Conservation (phyloP, 2,888 invertebrate species). For the Pocota personata region DNA sequence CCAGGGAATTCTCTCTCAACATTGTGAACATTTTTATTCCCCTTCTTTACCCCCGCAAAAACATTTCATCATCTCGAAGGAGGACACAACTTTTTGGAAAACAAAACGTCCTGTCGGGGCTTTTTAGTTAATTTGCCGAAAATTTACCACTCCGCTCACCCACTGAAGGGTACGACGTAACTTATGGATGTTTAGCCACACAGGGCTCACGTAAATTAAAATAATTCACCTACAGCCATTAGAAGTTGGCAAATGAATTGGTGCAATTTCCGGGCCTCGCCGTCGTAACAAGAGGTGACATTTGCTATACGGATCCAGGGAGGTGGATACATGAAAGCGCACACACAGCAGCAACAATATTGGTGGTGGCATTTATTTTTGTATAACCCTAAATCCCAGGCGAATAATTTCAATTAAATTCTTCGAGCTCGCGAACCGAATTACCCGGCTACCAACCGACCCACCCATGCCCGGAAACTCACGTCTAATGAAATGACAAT, state of each 20-base stretch:
- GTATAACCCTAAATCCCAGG: background rate
- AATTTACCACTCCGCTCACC: background rate
- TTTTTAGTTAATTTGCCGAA: constrained; percentile 54
- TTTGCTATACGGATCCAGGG: background rate
- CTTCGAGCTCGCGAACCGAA: background rate
- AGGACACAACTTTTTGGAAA: constrained; percentile 13
- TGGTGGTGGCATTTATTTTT: background rate
- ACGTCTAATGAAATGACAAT: constrained; percentile 17
- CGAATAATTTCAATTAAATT: constrained; percentile 44
- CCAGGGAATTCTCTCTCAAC: constrained; percentile 8
- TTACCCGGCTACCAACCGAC: background rate
- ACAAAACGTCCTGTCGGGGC: constrained; percentile 29
- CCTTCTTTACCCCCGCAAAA: background rate
- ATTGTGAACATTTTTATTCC: background rate
- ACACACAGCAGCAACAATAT: background rate
- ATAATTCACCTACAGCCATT: constrained; percentile 44
- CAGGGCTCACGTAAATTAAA: constrained; percentile 42
- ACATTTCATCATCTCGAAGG: background rate
- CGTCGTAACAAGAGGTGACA: constrained; percentile 11
- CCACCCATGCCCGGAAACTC: background rate
- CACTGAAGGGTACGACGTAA: background rate
- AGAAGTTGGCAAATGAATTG: constrained; percentile 41
- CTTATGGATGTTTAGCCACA: constrained; percentile 44
- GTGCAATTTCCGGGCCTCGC: constrained; percentile 17
- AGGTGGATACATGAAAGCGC: background rate